A percentile compares a stretch with the other conserved stretches of the same genome.
These are phyloP conservation scores for Epinephelus malabaricus DNA, from an alignment of 2,797 vertebrate species.

Conservation along the genomic window DNA sequence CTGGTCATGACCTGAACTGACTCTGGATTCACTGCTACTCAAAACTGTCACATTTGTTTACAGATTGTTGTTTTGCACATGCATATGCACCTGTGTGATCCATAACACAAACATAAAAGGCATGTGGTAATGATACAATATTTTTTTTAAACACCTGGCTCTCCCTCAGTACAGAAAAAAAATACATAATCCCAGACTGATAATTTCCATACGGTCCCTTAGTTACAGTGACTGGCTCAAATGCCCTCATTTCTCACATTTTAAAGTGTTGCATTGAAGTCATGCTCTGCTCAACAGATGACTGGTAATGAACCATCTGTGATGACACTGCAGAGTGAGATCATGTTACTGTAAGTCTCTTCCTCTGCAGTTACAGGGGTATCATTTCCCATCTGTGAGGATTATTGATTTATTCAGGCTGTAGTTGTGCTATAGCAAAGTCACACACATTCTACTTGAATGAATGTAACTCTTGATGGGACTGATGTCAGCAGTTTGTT, in stretches of 20 bases:
- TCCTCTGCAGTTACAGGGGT: not conserved
- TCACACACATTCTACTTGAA: not conserved
- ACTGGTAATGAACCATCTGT: constrained; percentile 3
- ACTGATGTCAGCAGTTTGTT: not conserved
- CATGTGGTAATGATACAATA: no score
- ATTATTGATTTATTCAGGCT: not conserved
- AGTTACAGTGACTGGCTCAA: not conserved
- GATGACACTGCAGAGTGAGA: not conserved
- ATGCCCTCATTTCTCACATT: not conserved
- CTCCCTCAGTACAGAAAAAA: not conserved
- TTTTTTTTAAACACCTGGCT: no score
- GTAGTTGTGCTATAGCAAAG: not conserved
- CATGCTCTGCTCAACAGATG: not conserved
- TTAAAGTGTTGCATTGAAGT: not conserved
- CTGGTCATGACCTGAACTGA: no score
- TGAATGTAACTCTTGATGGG: not conserved
- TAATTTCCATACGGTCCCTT: not conserved
- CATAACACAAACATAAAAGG: no score
- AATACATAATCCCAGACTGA: no score
- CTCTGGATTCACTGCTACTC: no score
- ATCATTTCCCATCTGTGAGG: not conserved
- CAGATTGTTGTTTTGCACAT: no score
- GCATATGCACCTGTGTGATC: no score
- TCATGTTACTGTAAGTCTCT: constrained; percentile 21
- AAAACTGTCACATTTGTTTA: no score